Evolutionary conservation across 2,888 invertebrate species (phyloP), one percentile per base, ranked within the genome.

Genomic region (Salpingus planirostris): DNA sequence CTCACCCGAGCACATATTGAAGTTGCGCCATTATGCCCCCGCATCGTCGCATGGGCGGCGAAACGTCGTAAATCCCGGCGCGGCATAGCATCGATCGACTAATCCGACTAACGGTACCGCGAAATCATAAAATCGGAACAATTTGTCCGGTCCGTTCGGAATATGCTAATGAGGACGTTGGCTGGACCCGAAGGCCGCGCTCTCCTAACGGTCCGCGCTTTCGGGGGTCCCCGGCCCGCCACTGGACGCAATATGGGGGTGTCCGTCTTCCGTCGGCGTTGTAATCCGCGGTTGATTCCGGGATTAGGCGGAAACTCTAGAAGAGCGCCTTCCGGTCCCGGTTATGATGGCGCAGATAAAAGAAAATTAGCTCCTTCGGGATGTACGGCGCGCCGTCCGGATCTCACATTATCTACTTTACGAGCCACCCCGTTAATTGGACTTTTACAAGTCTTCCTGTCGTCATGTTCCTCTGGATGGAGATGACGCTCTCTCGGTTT

Each of bases 381-480:
- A 22, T 27, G 21, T 22, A 25, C 23, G 24, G 21, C 14, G n/a
- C n/a, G 27, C 24, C 13, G 30, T 27, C 29, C 24, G 21, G 11
- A 24, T 18, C 11, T 13, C 23, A 24, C 31, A 36, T 31, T 34
- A 34, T 34, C 25, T 29, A 31, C 18, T 36, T 36, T 31, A 36
- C 31, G 36, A 29, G 27, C 21, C 26, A 24, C 36, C n/a, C 27
- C 24, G 31, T 36, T 36, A 36, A 36, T 36, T 36, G 36, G 36
- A 36, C 31, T 36, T 30, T 36, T 34, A 34, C 34, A 31, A 27
- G 35, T 36, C 31, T 36, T 34, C 34, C 29, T 34, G 29, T 23
- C 33, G 23, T 33, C 24, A 31, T 24, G 18, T 23, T n/a, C n/a
- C n/a, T n/a, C n/a, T n/a, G n/a, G n/a, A n/a, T n/a, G n/a, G n/a